A percentile compares a stretch with the other conserved stretches of the same genome.
Conservation (phyloP, 2,113 vertebrate species). For the Grammomys dolichurus region DNA sequence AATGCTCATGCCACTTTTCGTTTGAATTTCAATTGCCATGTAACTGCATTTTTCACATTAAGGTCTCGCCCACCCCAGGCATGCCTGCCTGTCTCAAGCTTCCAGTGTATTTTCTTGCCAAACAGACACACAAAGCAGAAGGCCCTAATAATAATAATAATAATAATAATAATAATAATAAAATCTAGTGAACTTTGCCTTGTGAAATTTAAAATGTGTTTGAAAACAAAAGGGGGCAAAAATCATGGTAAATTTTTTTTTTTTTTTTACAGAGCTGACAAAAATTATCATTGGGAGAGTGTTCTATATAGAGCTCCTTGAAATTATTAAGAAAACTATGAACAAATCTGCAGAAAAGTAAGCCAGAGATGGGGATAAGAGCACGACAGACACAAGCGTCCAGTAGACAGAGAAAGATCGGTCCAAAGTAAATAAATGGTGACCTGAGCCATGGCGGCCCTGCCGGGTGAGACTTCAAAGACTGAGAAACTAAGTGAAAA, state of each 20-base stretch:
- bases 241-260: background rate
- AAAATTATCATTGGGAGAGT: background rate
- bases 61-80: background rate
- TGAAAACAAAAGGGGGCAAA: background rate
- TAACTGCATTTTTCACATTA: constrained; percentile 4
- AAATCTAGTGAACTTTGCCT: constrained; percentile 15
- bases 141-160: too few species aligned
- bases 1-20: background rate
- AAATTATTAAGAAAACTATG: constrained; percentile 52
- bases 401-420: background rate
- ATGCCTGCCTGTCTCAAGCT: constrained; percentile 16
- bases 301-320: background rate
- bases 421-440: background rate
- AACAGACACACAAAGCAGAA: background rate
- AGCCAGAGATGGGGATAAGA: constrained; percentile 21
- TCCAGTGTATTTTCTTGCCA: constrained; percentile 46
- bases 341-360: constrained; percentile 15
- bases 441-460: background rate
- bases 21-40: constrained; percentile 31
- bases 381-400: constrained; percentile 17
- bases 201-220: constrained; percentile 22
- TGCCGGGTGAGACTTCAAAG: background rate
- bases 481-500: background rate
- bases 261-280: background rate
- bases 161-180: background rate